Evolutionary conservation across 2,113 vertebrate species (phyloP).

Genomic region (Pycnonotus jocosus): DNA sequence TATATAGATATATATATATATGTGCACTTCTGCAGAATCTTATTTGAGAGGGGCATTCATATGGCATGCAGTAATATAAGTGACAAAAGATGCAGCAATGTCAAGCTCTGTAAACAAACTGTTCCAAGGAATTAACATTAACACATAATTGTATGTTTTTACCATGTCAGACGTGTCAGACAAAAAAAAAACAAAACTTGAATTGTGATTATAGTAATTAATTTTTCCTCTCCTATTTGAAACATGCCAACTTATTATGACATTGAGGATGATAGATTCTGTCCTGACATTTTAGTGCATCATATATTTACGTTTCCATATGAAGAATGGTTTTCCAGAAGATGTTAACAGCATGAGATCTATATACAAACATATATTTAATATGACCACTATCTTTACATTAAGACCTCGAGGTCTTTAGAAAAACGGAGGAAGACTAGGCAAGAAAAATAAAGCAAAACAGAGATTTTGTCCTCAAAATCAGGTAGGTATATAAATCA

Average conservation of each 20-base stretch:
- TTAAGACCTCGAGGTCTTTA: neutral
- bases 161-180: constrained; percentile 24
- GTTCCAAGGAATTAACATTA: constrained; percentile 38
- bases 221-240: constrained; percentile 44
- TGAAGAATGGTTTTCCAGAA: neutral
- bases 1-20: no score
- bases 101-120: constrained; percentile 41
- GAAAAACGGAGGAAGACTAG: neutral
- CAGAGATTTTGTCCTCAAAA: neutral
- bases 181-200: constrained; percentile 18
- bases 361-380: neutral
- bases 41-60: neutral
- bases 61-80: neutral
- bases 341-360: neutral
- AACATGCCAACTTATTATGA: constrained; percentile 23
- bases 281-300: constrained; percentile 3
- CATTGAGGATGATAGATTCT: constrained; percentile 13
- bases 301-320: neutral
- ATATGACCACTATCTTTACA: neutral
- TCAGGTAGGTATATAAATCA: neutral
- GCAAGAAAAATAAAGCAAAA: neutral
- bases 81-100: constrained; percentile 8
- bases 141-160: constrained; percentile 58
- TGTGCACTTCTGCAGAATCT: neutral
- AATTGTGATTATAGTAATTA: constrained; percentile 43